Base-by-base conservation (phyloP, 2,888 invertebrate species). In the Cremastobaeus sp. region DNA sequence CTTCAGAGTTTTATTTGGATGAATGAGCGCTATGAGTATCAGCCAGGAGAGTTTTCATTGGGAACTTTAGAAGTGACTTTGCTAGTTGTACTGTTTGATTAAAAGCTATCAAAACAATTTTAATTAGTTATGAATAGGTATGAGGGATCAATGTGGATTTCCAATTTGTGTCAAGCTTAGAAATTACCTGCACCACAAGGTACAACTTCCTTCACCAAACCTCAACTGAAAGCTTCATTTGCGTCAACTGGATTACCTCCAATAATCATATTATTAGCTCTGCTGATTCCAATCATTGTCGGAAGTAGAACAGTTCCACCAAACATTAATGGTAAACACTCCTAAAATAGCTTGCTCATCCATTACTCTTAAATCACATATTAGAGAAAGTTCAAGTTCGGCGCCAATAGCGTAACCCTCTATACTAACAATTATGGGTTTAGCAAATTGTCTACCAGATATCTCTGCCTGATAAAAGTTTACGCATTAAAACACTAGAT, bases 351-450 rank as follows among this genome's bases (percentile, higher is more conserved):
- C 94, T 0, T 92, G 93, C 39, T 96, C 94, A 84, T 98, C 97
- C 80, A 96, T 91, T 0, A 98, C 91, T 43, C 98, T 90, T 20
- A 98, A 87, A 86, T 99, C 98, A 88, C 97, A 98, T 89, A 96
- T 92, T 1, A 97, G 88, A 0, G 98, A 95, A 69, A 99, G 89
- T 86, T 98, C 98, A 66, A 98, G 90, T 0, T 98, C 98, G 77
- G 93, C 95, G 0, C 96, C 98, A 1, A 97, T 95, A 3, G 96
- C 95, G 86, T 94, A 96, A 0, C 98, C 98, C 80, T 92, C 92
- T 1, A 98, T 90, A 0, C 96, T 95, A n/a, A 96, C 97, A 70
- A 98, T 92, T 6, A 97, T 91, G 0, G 96, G 95, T 87, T 99
- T 99, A n/a, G n/a, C n/a, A 3, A 74, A 37, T 92, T 92, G 76